phyloP scores from a whole-genome alignment of 2,113 vertebrate genomes.

The Thermophis baileyi region DNA sequence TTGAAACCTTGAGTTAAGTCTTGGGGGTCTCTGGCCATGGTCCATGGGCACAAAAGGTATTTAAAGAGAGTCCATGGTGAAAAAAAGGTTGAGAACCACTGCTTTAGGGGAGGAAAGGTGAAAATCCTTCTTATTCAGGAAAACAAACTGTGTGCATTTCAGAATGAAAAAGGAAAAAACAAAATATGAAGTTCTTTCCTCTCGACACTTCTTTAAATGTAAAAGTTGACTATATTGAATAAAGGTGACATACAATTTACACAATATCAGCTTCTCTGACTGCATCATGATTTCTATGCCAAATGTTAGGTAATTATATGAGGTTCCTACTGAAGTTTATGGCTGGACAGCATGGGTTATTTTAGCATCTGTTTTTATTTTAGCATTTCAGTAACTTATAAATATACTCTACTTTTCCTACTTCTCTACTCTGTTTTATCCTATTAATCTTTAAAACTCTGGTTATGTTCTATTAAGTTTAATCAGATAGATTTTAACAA shows the following conservation, averaged over 20 bases:
- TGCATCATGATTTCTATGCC: neutral
- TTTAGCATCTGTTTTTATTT: neutral
- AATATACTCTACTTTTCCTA: neutral
- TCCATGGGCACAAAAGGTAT: neutral
- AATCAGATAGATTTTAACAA: neutral
- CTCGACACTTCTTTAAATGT: neutral
- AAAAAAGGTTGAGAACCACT: neutral
- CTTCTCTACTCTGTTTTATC: neutral
- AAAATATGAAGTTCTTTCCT: neutral
- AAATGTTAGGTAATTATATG: neutral
- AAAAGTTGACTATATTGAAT: neutral
- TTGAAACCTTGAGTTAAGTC: neutral
- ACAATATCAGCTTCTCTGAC: neutral
- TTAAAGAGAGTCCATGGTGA: neutral
- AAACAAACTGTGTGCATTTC: neutral
- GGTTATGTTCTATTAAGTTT: neutral
- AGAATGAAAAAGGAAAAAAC: neutral
- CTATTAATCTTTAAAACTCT: neutral
- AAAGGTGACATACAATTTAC: neutral
- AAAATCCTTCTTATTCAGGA: neutral
- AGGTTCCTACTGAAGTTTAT: neutral
- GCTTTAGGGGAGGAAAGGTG: neutral
- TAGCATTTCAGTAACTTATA: neutral
- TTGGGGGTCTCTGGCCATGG: neutral
- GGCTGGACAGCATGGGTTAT: no score